A percentile compares a stretch with the other conserved stretches of the same genome.
Evolutionary conservation across 2,888 invertebrate genomes (phyloP).

Genomic region (Drosophila paramelanica): DNA sequence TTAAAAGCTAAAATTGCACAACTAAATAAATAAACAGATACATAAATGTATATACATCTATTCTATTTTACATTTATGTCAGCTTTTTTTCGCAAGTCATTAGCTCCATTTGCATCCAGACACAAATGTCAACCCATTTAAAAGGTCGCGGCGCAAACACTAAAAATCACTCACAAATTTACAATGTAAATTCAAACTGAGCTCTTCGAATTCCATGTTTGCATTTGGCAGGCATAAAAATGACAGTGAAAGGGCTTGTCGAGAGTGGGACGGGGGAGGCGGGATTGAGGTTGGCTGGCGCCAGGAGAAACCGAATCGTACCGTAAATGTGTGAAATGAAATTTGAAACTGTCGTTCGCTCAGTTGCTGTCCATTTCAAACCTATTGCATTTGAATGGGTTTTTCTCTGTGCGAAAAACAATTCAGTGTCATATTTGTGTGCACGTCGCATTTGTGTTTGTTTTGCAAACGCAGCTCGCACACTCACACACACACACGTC

Average conservation of each 20-base stretch:
- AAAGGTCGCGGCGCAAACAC: conserved; percentile 35
- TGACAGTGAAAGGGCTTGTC: neutral
- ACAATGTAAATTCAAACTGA: conserved; percentile 59
- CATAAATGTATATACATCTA: neutral
- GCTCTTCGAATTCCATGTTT: conserved; percentile 56
- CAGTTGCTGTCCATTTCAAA: conserved; percentile 23
- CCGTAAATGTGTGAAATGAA: conserved; percentile 71
- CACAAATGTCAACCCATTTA: conserved; percentile 47
- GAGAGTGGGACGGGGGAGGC: neutral
- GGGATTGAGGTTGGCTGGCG: conserved; percentile 8
- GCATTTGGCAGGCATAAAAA: conserved; percentile 36
- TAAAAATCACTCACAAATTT: conserved; percentile 68
- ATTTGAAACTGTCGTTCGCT: conserved; percentile 57
- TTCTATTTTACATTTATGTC: conserved; percentile 2
- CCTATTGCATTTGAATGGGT: conserved; percentile 47
- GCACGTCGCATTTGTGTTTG: conserved; percentile 45
- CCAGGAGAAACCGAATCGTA: conserved; percentile 23
- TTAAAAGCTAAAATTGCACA: conserved; percentile 20
- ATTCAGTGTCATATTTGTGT: conserved; percentile 75
- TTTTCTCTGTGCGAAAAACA: conserved; percentile 60
- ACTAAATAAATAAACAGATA: conserved; percentile 20
- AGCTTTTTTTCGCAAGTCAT: conserved; percentile 43
- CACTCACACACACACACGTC: conserved; percentile 7
- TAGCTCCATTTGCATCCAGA: conserved; percentile 43
- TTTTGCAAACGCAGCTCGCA: conserved; percentile 49